A percentile compares a stretch with the other conserved stretches of the same genome.
Conservation (phyloP, 2,797 vertebrate species). For the Lerista edwardsae region DNA sequence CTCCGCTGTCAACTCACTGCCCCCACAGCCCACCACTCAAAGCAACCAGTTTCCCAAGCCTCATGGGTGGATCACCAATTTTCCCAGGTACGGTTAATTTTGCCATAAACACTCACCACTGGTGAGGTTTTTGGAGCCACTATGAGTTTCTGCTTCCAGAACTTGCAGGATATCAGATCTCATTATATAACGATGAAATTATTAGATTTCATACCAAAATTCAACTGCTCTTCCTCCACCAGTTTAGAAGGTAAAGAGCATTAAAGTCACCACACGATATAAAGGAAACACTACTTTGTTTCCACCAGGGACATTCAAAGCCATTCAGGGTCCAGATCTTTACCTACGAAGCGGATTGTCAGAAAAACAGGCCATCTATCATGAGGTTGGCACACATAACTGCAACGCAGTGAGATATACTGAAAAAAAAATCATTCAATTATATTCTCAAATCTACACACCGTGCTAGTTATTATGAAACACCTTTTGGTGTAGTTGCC, state of each 20-base stretch:
- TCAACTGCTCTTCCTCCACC: neutral
- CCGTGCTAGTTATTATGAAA: slow-evolving; percentile 26
- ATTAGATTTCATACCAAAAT: neutral
- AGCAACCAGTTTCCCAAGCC: too few relatives aligned
- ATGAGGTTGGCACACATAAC: neutral
- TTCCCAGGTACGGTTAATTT: neutral
- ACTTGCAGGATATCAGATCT: neutral
- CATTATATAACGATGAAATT: neutral
- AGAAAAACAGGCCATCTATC: neutral
- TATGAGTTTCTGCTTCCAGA: neutral
- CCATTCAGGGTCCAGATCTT: slow-evolving; percentile 26
- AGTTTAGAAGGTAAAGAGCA: neutral
- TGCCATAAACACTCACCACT: neutral
- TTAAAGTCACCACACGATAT: neutral
- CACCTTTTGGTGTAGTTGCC: slow-evolving; percentile 37
- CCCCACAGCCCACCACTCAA: too few relatives aligned
- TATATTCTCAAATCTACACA: slow-evolving; percentile 27
- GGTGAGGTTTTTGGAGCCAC: neutral
- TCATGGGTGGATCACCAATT: too few relatives aligned
- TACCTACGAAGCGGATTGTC: neutral
- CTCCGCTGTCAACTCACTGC: too few relatives aligned
- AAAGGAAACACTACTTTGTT: neutral
- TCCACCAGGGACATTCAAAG: slow-evolving; percentile 24
- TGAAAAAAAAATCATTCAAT: neutral
- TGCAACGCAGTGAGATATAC: neutral